Conservation (phyloP, 2,888 invertebrate genomes). For the Drosophila falleni region DNA sequence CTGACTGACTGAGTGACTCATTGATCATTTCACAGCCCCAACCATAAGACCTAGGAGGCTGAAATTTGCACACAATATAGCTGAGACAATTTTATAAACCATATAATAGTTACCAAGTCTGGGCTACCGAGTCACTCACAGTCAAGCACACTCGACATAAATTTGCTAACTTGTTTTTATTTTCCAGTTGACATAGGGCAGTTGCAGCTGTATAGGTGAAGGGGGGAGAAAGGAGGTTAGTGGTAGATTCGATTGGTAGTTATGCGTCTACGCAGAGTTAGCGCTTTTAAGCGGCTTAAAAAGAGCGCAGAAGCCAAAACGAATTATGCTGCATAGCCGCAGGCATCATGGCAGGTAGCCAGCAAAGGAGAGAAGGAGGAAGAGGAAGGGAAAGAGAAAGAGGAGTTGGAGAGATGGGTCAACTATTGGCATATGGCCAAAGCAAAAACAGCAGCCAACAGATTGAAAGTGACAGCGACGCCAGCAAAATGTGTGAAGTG, state of each 20-base stretch:
- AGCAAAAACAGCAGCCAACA: constrained; percentile 24
- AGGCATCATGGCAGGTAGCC: constrained; percentile 49
- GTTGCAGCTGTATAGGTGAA: background rate
- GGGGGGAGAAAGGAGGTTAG: constrained; percentile 1
- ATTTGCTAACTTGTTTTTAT: too few species aligned
- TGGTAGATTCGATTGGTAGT: constrained; percentile 14
- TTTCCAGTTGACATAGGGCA: background rate
- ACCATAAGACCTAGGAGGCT: too few species aligned
- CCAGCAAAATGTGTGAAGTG: constrained; percentile 49
- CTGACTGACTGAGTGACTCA: too few species aligned
- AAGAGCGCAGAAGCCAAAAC: constrained; percentile 43
- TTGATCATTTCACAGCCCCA: too few species aligned
- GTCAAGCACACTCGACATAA: too few species aligned
- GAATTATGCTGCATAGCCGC: constrained; percentile 65
- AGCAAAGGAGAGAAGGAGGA: background rate
- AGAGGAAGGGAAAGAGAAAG: too few species aligned
- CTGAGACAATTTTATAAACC: too few species aligned
- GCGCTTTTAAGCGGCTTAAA: constrained; percentile 67
- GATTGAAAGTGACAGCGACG: constrained; percentile 68
- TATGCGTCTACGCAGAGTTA: constrained; percentile 45
- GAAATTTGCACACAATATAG: too few species aligned
- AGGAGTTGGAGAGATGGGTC: background rate
- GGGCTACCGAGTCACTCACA: too few species aligned
- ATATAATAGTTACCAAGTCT: too few species aligned
- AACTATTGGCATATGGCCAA: constrained; percentile 53